A percentile compares a stretch with the other conserved stretches of the same genome.
Evolutionary conservation across 2,888 invertebrate genomes (phyloP).

Genomic region (Selenia dentaria): DNA sequence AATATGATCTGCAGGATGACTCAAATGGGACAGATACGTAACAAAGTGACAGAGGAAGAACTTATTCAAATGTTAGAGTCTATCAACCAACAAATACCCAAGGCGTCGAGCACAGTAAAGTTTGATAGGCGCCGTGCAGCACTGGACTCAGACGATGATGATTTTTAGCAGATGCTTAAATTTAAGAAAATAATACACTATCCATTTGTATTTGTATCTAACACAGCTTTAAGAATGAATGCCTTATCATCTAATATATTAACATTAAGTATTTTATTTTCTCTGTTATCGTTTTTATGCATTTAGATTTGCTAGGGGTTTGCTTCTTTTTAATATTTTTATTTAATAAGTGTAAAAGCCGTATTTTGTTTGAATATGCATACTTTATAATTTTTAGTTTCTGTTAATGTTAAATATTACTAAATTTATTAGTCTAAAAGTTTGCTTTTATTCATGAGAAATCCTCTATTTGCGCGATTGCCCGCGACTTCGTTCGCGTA

Average conservation of each 20-base stretch:
- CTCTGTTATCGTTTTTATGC: no score
- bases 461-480: no score
- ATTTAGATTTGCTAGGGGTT: no score
- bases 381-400: no score
- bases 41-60: slow-evolving; percentile 93
- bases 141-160: slow-evolving; percentile 93
- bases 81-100: slow-evolving; percentile 93
- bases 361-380: no score
- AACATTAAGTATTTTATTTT: slow-evolving; percentile 9
- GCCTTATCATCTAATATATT: slow-evolving; percentile 38
- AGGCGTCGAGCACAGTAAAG: slow-evolving; percentile 91
- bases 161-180: slow-evolving; percentile 54
- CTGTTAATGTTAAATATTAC: no score
- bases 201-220: slow-evolving; percentile 20
- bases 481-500: no score
- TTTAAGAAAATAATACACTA: slow-evolving; percentile 8
- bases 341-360: no score
- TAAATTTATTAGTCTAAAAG: no score
- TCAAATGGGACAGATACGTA: slow-evolving; percentile 93
- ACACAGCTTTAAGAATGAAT: slow-evolving; percentile 25
- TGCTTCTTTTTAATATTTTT: no score
- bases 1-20: slow-evolving; percentile 97
- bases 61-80: slow-evolving; percentile 93
- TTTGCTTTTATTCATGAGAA: no score
- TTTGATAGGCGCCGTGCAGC: slow-evolving; percentile 96